A percentile compares a stretch with the other conserved stretches of the same genome.
phyloP scores from a whole-genome alignment of 2,888 invertebrate species.

The Branchellion lobata region DNA sequence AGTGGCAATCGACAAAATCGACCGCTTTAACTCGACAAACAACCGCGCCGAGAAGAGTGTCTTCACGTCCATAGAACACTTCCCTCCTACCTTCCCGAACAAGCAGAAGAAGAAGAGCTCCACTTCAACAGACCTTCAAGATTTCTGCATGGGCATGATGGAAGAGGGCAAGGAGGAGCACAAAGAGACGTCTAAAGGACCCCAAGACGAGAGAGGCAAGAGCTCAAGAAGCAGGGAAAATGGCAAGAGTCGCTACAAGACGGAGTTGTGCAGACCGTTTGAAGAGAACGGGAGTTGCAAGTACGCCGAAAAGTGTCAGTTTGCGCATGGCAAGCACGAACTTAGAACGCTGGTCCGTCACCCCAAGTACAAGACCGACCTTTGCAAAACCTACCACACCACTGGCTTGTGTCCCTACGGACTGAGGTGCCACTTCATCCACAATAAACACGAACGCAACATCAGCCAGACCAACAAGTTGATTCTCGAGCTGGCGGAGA shows the following conservation, averaged over 20 bases:
- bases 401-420: conserved; percentile 97
- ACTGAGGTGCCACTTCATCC: conserved; percentile 94
- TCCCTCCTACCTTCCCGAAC: too few relatives aligned
- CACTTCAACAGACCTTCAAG: background rate
- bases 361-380: conserved; percentile 97
- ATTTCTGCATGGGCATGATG: background rate
- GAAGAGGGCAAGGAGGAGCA: background rate
- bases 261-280: conserved; percentile 93
- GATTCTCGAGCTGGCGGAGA: conserved; percentile 29
- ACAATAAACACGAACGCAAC: conserved; percentile 68
- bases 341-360: conserved; percentile 88
- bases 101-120: too few relatives aligned
- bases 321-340: conserved; percentile 92
- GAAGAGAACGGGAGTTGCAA: conserved; percentile 86
- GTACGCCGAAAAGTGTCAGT: conserved; percentile 97
- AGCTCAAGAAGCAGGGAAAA: background rate
- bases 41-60: too few relatives aligned
- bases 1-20: too few relatives aligned
- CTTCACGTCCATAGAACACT: too few relatives aligned
- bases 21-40: too few relatives aligned
- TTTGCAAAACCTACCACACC: conserved; percentile 91
- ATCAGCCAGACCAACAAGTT: conserved; percentile 48
- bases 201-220: background rate
- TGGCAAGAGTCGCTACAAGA: conserved; percentile 74
- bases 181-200: background rate